Percentiles rank a stretch among this genome's conserved stretches.
Conservation (phyloP, 1,140 invertebrate genomes). For the Platorchestia sp. region DNA sequence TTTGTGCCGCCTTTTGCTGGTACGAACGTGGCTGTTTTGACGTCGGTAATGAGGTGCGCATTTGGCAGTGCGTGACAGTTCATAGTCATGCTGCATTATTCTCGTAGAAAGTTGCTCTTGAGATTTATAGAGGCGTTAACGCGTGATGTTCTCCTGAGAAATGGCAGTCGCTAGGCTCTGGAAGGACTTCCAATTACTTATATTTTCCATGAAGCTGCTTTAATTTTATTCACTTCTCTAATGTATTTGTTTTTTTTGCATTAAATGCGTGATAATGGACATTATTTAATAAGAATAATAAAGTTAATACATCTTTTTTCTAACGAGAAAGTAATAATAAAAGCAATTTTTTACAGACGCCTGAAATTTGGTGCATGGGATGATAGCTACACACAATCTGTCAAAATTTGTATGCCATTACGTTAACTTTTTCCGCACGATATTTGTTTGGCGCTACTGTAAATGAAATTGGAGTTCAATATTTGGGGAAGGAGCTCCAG, state of each 20-base stretch:
- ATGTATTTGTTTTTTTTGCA: background rate
- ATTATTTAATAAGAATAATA: too few relatives aligned
- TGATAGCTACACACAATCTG: background rate
- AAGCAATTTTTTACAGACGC: background rate
- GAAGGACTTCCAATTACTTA: background rate
- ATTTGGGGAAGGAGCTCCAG: background rate
- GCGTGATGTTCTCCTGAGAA: background rate
- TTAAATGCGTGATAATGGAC: too few relatives aligned
- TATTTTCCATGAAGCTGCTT: background rate
- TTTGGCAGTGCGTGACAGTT: background rate
- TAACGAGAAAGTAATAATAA: too few relatives aligned
- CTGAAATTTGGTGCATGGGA: background rate
- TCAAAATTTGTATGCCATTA: background rate
- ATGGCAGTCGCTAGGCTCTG: background rate
- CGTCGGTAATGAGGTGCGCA: background rate
- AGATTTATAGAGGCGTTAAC: background rate
- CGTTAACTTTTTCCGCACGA: background rate
- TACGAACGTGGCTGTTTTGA: background rate
- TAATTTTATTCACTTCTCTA: background rate
- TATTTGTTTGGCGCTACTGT: background rate
- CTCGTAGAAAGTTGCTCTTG: background rate
- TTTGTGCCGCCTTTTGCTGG: background rate
- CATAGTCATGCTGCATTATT: background rate
- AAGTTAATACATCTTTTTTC: too few relatives aligned
- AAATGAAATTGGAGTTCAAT: background rate